Base-by-base conservation (phyloP, 2,113 vertebrate genomes). In the Pitta sordida region DNA sequence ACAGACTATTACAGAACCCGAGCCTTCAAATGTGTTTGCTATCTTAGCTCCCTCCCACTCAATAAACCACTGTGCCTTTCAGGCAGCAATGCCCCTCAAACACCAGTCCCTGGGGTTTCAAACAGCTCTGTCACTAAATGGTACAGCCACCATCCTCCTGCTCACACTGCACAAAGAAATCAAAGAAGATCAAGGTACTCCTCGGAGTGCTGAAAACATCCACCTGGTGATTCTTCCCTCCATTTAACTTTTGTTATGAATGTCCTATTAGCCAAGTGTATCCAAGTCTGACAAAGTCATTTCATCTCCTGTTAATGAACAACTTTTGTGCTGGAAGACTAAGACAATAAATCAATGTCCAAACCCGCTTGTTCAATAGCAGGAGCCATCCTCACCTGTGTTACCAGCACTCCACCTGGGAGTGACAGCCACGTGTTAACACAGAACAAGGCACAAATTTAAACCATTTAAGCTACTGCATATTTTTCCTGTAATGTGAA, bases 231-330 rank as follows among this genome's bases (percentile, higher is more conserved):
- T 86, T 69, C 49, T 32, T 85, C 39, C 56, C 88, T 53, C 69
- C 48, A 46, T 9, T 67, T 68, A 81, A 34, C 70, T 86, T 36
- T 23, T 20, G 23, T 44, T 62, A 62, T 30, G 60, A 75, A 8
- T 19, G 74, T 75, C 60, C 59, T 44, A 65, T 65, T 63, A 92
- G 83, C 46, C 53, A 86, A 95, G 92, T 6, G 34, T 37, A 37
- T 63, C 84, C 58, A 68, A 71, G 63, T 78, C 48, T 39, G 65
- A 83, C 89, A 64, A 94, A 92, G 83, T 32, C 34, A 10, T 69
- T 88, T 95, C 73, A 62, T 86, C 88, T 91, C 68, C 71, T 80
- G 30, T 58, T 92, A 94, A 70, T 10, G 21, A 94, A 79, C 36
- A 83, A 37, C 46, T 89, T 83, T 43, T 64, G 34, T 75, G 52